A percentile compares a stretch with the other conserved stretches of the same genome.
Conservation (phyloP, 2,113 vertebrate genomes). For the Oplegnathus fasciatus region DNA sequence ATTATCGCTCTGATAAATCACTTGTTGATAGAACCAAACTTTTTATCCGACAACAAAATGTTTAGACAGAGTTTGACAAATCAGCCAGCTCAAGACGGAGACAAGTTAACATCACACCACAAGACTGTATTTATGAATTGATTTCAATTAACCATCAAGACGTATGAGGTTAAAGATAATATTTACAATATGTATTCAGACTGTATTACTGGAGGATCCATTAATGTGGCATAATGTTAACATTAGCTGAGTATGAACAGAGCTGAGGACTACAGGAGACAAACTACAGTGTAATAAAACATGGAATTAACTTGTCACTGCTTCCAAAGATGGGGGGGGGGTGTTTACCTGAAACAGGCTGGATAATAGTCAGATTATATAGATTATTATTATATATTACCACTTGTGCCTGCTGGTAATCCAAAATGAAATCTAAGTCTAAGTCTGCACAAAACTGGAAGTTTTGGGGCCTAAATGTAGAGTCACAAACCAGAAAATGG, state of each 20-base stretch:
- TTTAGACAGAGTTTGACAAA: slow-evolving; percentile 44
- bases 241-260: not conserved
- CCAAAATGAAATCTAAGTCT: no score
- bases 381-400: no score
- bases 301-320: not conserved
- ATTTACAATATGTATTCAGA: slow-evolving; percentile 31
- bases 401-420: no score
- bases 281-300: not conserved
- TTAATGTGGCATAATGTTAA: not conserved
- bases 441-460: no score
- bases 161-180: slow-evolving; percentile 20
- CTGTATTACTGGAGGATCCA: not conserved
- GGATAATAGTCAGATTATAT: no score
- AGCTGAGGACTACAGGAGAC: not conserved
- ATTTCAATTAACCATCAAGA: slow-evolving; percentile 3
- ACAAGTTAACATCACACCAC: not conserved
- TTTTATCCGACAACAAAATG: slow-evolving; percentile 12
- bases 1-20: slow-evolving; percentile 41
- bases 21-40: slow-evolving; percentile 19
- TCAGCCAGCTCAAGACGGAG: not conserved
- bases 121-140: not conserved
- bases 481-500: not conserved
- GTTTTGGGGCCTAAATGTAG: not conserved
- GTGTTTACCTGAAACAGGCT: no score
- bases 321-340: no score